Conservation (phyloP, 1,140 invertebrate genomes). For the Planococcus citri region DNA sequence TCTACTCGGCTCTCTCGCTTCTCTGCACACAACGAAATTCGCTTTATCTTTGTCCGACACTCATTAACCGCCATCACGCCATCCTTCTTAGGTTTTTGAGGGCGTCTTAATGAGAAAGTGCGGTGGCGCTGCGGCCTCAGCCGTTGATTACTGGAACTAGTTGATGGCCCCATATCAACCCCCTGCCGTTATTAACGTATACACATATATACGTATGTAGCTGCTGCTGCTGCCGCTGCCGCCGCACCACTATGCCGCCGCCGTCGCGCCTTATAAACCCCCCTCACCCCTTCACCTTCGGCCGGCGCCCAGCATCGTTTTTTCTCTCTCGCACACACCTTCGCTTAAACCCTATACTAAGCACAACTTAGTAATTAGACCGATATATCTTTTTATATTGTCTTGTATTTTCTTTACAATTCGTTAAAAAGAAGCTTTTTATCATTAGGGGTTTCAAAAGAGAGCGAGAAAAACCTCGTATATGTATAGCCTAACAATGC, state of each 20-base stretch:
- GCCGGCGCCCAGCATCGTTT: background rate
- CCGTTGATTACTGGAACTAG: constrained; percentile 18
- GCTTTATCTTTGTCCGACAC: constrained; percentile 14
- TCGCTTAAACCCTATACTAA: background rate
- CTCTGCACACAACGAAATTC: background rate
- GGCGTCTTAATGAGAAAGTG: constrained; percentile 20
- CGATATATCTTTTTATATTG: constrained; percentile 20
- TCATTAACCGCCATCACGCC: constrained; percentile 16
- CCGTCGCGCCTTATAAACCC: background rate
- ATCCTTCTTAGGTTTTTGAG: constrained; percentile 12
- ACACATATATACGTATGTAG: too few species aligned
- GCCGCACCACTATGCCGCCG: background rate
- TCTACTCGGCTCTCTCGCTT: background rate
- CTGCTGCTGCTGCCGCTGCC: too few species aligned
- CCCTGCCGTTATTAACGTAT: constrained; percentile 1
- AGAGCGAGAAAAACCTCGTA: too few species aligned
- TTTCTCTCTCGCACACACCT: background rate
- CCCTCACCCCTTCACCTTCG: too few species aligned
- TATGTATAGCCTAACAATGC: too few species aligned
- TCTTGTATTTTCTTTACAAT: constrained; percentile 20
- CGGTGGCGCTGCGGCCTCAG: constrained; percentile 5
- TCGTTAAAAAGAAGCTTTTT: constrained; percentile 19
- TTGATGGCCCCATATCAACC: constrained; percentile 11
- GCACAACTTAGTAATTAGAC: constrained; percentile 19
- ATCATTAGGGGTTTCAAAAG: constrained; percentile 3